Base-by-base conservation (phyloP, 2,888 invertebrate species). In the Pyrochroa serraticornis region DNA sequence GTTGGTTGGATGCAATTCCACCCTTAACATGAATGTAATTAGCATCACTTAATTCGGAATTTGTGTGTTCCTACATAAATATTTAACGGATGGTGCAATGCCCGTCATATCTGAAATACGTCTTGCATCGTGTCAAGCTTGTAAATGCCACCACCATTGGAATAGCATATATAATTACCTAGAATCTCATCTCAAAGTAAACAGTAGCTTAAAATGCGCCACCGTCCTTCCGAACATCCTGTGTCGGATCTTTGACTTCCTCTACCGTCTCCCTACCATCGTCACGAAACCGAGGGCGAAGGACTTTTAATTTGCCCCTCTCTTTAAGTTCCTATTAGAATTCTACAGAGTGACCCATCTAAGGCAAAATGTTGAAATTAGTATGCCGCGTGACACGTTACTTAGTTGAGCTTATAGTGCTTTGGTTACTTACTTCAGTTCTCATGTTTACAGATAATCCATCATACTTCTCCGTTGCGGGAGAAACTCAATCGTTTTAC, bases 381-480 rank as follows among this genome's bases (percentile, higher is more conserved):
- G 65, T 67, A 71, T 70, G 63, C 69, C 57, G 12, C 49, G 63
- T 55, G 63, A 39, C 32, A 34, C 52, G 31, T 58, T 57, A 32
- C 39, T 41, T 36, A 45, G 43, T 50, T 45, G 45, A 31, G 39
- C 45, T 49, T 22, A 22, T 22, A 5, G 22, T 22, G 22, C 22
- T 22, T 22, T 22, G 22, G 42, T 55, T 45, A 59, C 30, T 36
- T 52, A 36, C 49, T 39, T 49, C 36, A n/a, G n/a, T 35, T 35
- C 36, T 35, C 10, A 35, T 22, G 22, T 49, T 36, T 43, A 66
- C 84, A 90, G 90, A 90, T 81, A 91, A 90, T 79, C 90, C 90
- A 41, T 90, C 90, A 62, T 91, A 91, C 77, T 91, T 91, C 78
- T 85, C 88, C 71, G 79, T 89, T 70, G 83, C 84, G 65, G 82